Evolutionary conservation across 1,140 invertebrate genomes (phyloP).

Genomic region (Mamestra configurata): DNA sequence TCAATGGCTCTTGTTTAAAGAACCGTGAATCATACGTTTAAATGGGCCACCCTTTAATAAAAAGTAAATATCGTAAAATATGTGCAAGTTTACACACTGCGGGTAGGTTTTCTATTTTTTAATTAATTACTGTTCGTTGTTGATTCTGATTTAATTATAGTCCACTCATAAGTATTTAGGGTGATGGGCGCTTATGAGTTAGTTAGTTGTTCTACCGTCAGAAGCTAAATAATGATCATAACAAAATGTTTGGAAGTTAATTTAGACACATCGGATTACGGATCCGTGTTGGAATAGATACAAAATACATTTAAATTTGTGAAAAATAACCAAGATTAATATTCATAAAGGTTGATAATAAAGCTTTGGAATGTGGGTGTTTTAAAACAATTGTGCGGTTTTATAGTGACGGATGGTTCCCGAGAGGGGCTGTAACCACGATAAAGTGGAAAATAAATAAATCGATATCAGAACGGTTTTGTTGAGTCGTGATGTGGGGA

Average conservation of each 20-base stretch:
- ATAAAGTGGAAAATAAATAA: conserved; percentile 58
- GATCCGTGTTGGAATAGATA: conserved; percentile 2
- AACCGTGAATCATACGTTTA: conserved; percentile 36
- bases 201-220: background rate
- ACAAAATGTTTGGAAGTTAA: conserved; percentile 25
- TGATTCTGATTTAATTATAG: background rate
- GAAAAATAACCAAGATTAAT: conserved; percentile 40
- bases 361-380: conserved; percentile 45
- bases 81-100: background rate
- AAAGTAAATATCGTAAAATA: conserved; percentile 34
- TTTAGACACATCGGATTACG: conserved; percentile 4
- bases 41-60: conserved; percentile 35
- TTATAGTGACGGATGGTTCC: conserved; percentile 57
- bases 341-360: conserved; percentile 47
- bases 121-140: background rate
- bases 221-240: background rate
- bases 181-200: conserved; percentile 10
- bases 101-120: background rate
- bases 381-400: conserved; percentile 54
- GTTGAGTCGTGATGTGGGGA: conserved; percentile 9
- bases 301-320: conserved; percentile 18
- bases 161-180: conserved; percentile 12
- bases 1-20: conserved; percentile 38
- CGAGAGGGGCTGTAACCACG: conserved; percentile 50
- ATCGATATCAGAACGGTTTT: conserved; percentile 50